Evolutionary conservation across 2,797 vertebrate genomes (phyloP).

Genomic region (Halcyon badia): DNA sequence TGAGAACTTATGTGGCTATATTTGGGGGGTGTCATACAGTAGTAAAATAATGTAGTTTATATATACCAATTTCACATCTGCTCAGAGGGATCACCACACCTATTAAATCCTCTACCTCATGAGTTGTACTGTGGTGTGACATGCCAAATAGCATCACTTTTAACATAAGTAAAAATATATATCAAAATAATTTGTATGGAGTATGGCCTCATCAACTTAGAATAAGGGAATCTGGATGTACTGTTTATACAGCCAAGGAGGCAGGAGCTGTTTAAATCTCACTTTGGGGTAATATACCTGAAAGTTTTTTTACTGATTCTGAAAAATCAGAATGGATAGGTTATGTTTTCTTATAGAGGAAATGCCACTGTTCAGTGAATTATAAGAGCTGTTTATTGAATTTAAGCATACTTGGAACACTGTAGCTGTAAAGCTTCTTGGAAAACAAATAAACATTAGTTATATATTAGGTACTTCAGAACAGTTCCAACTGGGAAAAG

Average conservation of each 20-base stretch:
- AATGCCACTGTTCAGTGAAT: constrained; percentile 48
- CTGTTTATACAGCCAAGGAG: not conserved
- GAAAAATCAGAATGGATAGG: constrained; percentile 61
- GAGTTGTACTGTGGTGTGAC: not conserved
- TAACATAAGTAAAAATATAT: not conserved
- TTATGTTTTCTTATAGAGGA: constrained; percentile 49
- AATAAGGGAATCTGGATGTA: not conserved
- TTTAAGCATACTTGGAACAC: constrained; percentile 65
- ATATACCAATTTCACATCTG: not conserved
- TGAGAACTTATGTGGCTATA: constrained; percentile 55
- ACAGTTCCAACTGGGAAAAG: constrained; percentile 39
- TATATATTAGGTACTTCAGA: constrained; percentile 64
- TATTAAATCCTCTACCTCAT: constrained; percentile 1
- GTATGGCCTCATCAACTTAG: not conserved
- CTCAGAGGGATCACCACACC: not conserved
- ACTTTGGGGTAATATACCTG: constrained; percentile 35
- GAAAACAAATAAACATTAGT: constrained; percentile 66
- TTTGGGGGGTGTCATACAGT: not conserved
- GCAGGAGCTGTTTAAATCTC: constrained; percentile 49
- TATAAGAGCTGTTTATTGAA: constrained; percentile 68
- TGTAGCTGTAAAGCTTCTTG: constrained; percentile 57
- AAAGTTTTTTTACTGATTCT: constrained; percentile 46
- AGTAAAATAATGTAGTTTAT: not conserved
- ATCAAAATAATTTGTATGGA: constrained; percentile 15
- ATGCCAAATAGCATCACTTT: constrained; percentile 22